Conservation (phyloP, 1,140 invertebrate species). For the Drosophila punjabiensis region DNA sequence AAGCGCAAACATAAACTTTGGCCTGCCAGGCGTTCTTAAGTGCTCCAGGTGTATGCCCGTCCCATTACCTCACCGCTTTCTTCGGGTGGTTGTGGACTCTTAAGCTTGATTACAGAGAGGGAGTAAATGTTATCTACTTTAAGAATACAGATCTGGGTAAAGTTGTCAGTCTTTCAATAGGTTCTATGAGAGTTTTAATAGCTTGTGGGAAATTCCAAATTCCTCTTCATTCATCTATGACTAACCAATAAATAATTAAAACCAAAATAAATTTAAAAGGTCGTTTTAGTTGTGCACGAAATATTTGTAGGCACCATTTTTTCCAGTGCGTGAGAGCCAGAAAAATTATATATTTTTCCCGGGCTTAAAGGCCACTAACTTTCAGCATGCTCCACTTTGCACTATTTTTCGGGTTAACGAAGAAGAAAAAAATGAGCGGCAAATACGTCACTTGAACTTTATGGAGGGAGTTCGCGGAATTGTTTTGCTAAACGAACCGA, state of each 20-base stretch:
- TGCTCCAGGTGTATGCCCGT: slow-evolving; percentile 37
- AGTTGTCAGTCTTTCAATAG: not conserved
- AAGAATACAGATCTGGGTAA: not conserved
- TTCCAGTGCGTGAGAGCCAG: not conserved
- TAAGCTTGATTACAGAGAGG: slow-evolving; percentile 5
- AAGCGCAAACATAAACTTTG: slow-evolving; percentile 52
- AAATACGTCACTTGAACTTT: slow-evolving; percentile 22
- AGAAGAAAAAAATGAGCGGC: slow-evolving; percentile 26
- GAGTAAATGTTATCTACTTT: not conserved
- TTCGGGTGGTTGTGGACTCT: not conserved
- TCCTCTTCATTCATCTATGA: too few relatives aligned
- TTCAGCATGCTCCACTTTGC: slow-evolving; percentile 25
- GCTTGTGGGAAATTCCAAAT: too few relatives aligned
- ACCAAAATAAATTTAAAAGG: too few relatives aligned
- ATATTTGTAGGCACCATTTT: not conserved
- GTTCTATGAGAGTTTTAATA: too few relatives aligned
- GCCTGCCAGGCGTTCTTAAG: slow-evolving; percentile 40
- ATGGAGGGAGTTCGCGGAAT: slow-evolving; percentile 20
- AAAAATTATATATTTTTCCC: slow-evolving; percentile 47
- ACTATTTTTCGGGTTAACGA: slow-evolving; percentile 30
- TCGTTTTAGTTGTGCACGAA: not conserved
- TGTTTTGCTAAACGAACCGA: slow-evolving; percentile 56
- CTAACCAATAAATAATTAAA: too few relatives aligned
- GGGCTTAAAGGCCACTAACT: slow-evolving; percentile 33
- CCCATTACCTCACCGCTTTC: not conserved